Conservation (phyloP, 1,140 invertebrate genomes). For the Danaus melanippus region DNA sequence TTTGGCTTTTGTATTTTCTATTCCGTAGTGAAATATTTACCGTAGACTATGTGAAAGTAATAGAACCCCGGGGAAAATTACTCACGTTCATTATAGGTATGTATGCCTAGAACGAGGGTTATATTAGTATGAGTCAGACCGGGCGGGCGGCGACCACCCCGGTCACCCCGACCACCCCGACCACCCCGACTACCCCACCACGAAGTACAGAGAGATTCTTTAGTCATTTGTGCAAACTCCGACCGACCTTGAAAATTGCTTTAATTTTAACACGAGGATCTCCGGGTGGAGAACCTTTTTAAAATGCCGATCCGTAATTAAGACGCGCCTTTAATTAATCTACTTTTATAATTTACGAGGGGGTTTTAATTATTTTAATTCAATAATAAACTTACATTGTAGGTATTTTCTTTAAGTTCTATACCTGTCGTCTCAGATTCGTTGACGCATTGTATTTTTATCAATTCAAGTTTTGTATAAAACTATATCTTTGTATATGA, state of each 20-base stretch:
- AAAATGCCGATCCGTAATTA: slow-evolving; percentile 34
- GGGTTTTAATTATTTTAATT: slow-evolving; percentile 21
- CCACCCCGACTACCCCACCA: slow-evolving; percentile 11
- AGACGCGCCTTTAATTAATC: slow-evolving; percentile 33
- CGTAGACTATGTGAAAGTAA: slow-evolving; percentile 15
- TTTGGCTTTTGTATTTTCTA: too few relatives aligned
- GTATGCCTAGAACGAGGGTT: slow-evolving; percentile 16
- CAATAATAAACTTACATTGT: too few relatives aligned
- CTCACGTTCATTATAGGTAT: slow-evolving; percentile 13
- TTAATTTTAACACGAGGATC: slow-evolving; percentile 26
- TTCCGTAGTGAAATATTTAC: slow-evolving; percentile 4
- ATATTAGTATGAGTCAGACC: slow-evolving; percentile 30
- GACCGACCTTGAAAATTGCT: slow-evolving; percentile 42
- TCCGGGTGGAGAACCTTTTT: slow-evolving; percentile 25
- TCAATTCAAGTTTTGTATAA: too few relatives aligned
- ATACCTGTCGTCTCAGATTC: too few relatives aligned
- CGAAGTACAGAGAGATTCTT: slow-evolving; percentile 17
- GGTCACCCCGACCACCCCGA: slow-evolving; percentile 21
- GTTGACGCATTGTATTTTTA: too few relatives aligned
- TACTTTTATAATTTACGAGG: slow-evolving; percentile 15
- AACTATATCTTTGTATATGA: too few relatives aligned
- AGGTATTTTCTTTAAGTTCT: too few relatives aligned
- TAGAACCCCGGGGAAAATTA: slow-evolving; percentile 24
- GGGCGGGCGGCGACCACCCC: slow-evolving; percentile 16
- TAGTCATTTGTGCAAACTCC: slow-evolving; percentile 12